These are phyloP conservation scores for Saguinus midas DNA, from an alignment of 2,113 vertebrate genomes.

Conservation along the genomic window DNA sequence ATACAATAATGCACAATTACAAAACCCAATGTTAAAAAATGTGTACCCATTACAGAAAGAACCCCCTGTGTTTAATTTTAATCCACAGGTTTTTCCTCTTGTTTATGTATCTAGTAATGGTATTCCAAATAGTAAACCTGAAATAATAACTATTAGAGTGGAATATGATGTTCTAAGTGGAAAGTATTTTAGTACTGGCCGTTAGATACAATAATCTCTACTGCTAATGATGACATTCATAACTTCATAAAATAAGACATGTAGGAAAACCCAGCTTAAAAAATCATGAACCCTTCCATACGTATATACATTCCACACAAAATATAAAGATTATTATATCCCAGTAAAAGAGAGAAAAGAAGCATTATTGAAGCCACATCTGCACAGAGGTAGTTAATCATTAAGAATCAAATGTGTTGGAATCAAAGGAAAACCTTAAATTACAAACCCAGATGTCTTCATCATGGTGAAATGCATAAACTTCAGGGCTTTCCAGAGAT, in stretches of 20 bases:
- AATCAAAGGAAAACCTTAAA: slow-evolving; percentile 68
- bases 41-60: neutral
- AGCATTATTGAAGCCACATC: neutral
- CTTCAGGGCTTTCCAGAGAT: slow-evolving; percentile 56
- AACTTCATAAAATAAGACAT: slow-evolving; percentile 42
- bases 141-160: slow-evolving; percentile 21
- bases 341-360: slow-evolving; percentile 22
- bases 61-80: slow-evolving; percentile 38
- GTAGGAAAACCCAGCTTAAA: slow-evolving; percentile 13
- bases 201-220: slow-evolving; percentile 26
- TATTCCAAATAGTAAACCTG: slow-evolving; percentile 30
- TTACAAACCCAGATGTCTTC: slow-evolving; percentile 76
- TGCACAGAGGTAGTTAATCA: slow-evolving; percentile 36
- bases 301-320: neutral
- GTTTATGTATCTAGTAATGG: slow-evolving; percentile 47
- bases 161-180: slow-evolving; percentile 19
- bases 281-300: neutral
- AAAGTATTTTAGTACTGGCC: slow-evolving; percentile 6
- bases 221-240: slow-evolving; percentile 24
- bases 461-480: slow-evolving; percentile 67
- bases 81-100: slow-evolving; percentile 63
- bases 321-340: slow-evolving; percentile 34
- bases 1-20: neutral
- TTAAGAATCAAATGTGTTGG: slow-evolving; percentile 29
- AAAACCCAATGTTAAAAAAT: slow-evolving; percentile 28